These are phyloP conservation scores for Stigmatopora argus DNA, from an alignment of 2,113 vertebrate species.

Conservation along the genomic window DNA sequence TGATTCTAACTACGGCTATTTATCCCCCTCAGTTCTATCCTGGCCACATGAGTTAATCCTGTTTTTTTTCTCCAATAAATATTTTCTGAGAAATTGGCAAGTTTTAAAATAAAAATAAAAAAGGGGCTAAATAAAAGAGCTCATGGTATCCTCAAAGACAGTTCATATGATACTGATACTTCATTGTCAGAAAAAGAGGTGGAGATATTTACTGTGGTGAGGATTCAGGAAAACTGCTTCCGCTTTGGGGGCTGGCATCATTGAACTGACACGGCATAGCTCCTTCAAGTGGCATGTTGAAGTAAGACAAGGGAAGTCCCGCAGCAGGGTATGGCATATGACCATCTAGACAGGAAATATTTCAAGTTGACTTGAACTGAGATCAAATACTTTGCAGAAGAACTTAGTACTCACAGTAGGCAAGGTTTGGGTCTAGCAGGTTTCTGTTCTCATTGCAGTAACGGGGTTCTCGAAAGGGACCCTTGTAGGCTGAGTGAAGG, in stretches of 20 bases:
- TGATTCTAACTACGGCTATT: neutral
- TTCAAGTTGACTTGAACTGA: neutral
- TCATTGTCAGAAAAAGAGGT: neutral
- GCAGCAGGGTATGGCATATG: slow-evolving; percentile 62
- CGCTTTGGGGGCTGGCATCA: slow-evolving; percentile 43
- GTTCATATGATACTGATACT: neutral
- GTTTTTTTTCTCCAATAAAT: no score
- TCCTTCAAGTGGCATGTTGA: slow-evolving; percentile 49
- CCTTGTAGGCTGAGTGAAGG: slow-evolving; percentile 67
- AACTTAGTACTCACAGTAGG: slow-evolving; percentile 74
- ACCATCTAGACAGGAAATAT: slow-evolving; percentile 30
- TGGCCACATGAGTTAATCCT: neutral
- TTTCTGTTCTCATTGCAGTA: slow-evolving; percentile 76
- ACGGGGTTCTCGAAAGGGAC: slow-evolving; percentile 75
- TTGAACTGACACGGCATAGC: slow-evolving; percentile 23
- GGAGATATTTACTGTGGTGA: slow-evolving; percentile 56
- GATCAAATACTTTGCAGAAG: neutral
- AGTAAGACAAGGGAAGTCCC: slow-evolving; percentile 54
- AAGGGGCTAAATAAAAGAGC: neutral
- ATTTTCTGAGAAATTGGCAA: no score
- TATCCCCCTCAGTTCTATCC: no score
- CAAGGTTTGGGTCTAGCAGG: slow-evolving; percentile 74
- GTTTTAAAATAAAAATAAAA: no score
- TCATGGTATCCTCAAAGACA: no score
- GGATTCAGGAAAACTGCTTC: slow-evolving; percentile 48